These are phyloP conservation scores for Polypterus bichir DNA, from an alignment of 2,113 vertebrate genomes.

Conservation along the genomic window DNA sequence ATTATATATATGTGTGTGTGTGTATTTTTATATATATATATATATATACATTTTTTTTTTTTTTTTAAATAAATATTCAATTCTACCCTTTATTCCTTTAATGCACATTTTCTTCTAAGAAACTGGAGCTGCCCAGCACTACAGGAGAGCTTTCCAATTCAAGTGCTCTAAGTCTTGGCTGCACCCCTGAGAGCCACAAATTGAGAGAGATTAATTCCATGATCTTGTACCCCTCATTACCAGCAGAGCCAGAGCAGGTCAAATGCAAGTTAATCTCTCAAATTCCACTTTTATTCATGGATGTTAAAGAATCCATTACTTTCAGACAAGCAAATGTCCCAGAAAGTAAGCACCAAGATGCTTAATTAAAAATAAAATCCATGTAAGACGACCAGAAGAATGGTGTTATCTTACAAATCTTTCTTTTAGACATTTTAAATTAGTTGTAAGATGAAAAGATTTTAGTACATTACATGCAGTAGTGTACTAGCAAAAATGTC, in stretches of 20 bases:
- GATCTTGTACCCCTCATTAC: slow-evolving; percentile 64
- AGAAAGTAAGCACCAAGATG: not conserved
- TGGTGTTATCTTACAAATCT: no score
- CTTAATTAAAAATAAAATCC: not conserved
- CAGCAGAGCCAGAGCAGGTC: slow-evolving; percentile 62
- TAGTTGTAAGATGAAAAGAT: no score
- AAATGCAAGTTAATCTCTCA: slow-evolving; percentile 71
- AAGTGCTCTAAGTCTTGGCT: slow-evolving; percentile 60
- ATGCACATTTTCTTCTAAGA: slow-evolving; percentile 29
- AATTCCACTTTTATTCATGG: slow-evolving; percentile 56
- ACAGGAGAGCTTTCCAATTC: slow-evolving; percentile 60
- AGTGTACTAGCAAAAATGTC: no score
- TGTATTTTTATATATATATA: no score
- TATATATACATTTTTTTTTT: no score
- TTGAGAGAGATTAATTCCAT: slow-evolving; percentile 71
- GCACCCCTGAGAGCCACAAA: slow-evolving; percentile 67
- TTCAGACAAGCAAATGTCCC: slow-evolving; percentile 37
- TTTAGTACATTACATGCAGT: no score
- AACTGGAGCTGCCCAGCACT: slow-evolving; percentile 41
- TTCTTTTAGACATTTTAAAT: no score
- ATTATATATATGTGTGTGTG: no score
- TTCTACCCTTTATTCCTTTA: slow-evolving; percentile 27
- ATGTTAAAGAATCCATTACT: slow-evolving; percentile 43
- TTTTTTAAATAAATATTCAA: not conserved
- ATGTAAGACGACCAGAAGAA: no score